A percentile compares a stretch with the other conserved stretches of the same genome.
Conservation (phyloP, 2,797 vertebrate genomes). For the Cryptoprocta ferox region DNA sequence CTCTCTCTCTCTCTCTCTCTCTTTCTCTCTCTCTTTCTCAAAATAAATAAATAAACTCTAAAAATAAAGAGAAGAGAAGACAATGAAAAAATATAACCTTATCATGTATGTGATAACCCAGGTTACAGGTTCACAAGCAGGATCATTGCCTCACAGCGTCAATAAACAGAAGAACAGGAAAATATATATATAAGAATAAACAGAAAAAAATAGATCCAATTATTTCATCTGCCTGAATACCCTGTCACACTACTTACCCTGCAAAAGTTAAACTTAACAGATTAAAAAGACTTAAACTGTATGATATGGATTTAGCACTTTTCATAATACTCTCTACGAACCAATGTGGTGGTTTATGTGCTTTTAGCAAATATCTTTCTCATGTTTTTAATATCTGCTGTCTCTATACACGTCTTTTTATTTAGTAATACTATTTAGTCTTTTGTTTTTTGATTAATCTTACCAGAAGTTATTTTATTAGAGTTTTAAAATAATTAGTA, state of each 20-base stretch:
- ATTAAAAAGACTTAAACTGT: not conserved
- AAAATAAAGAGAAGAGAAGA: too few species aligned
- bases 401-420: not conserved
- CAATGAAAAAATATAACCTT: not conserved
- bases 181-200: not conserved
- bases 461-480: not conserved
- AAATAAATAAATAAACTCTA: too few species aligned
- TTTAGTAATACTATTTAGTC: not conserved
- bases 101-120: not conserved
- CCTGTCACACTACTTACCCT: not conserved
- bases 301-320: too few species aligned
- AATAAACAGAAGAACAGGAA: not conserved
- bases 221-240: not conserved
- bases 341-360: too few species aligned
- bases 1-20: too few species aligned
- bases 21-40: too few species aligned
- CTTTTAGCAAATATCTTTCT: not conserved
- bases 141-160: not conserved
- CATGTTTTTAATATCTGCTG: not conserved
- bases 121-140: not conserved
- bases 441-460: not conserved
- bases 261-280: not conserved
- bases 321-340: not conserved
- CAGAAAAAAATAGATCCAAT: not conserved
- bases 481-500: not conserved